Evolutionary conservation across 2,888 invertebrate species (phyloP), one percentile per base, ranked within the genome.

Genomic region (Philereme vetulata): DNA sequence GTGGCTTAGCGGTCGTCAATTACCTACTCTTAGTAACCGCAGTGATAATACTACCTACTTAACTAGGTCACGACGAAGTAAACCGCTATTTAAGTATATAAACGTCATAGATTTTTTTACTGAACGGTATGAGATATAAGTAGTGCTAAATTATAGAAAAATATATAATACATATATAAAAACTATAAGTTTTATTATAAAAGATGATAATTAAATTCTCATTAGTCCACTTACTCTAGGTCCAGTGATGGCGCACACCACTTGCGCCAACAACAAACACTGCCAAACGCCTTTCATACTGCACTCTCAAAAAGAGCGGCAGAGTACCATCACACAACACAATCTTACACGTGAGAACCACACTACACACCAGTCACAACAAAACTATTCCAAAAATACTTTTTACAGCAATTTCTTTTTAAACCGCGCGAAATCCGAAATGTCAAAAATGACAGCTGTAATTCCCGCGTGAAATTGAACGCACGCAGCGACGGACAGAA

Each of bases 311-410:
- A 76, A 75, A 86, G 86, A 87, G 87, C 76, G 80, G 85, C 89
- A 79, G 86, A 89, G 85, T 88, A 88, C 75, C 90, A 92, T 91
- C 87, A 89, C 89, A 89, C 87, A 86, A 84, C 79, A 81, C 83
- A 72, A 77, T 81, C 75, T 73, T 63, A 70, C 67, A 66, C 65
- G 69, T 67, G 74, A 77, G 71, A 82, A 77, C 72, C 68, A 71
- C 72, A 73, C 70, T 72, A 67, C 72, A 74, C 80, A 81, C 78
- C 79, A 38, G 38, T 4, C 38, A 80, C 81, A 70, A 63, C 76
- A 74, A 64, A 56, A 61, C 51, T 56, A 40, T 21, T 10, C 69
- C 64, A 70, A 59, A 52, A 58, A 47, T 61, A 4, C 59, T 38
- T 38, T 4, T 5, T 38, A 38, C 6, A 38, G 4, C 8, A 38